A percentile compares a stretch with the other conserved stretches of the same genome.
These are phyloP conservation scores for Gallinago stenura DNA, from an alignment of 2,797 vertebrate genomes.

Conservation along the genomic window DNA sequence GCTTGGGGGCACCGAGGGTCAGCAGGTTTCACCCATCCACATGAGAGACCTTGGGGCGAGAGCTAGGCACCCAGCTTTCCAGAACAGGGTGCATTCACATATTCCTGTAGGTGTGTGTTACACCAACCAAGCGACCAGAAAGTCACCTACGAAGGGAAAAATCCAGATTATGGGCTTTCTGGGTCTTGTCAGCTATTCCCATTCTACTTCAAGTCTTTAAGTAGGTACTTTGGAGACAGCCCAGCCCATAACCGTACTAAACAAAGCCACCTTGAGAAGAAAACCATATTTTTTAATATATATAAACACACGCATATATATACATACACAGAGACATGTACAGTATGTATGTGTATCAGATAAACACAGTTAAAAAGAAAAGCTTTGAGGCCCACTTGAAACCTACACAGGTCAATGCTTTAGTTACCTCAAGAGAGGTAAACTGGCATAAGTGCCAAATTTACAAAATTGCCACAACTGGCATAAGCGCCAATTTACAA, in stretches of 20 bases:
- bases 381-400: neutral
- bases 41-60: accelerated
- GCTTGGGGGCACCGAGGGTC: accelerated
- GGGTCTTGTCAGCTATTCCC: neutral
- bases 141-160: neutral
- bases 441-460: neutral
- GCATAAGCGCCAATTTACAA: neutral
- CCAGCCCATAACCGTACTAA: neutral
- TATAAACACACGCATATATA: neutral
- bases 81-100: neutral
- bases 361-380: neutral
- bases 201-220: neutral
- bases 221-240: neutral
- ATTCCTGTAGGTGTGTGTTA: accelerated
- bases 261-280: neutral
- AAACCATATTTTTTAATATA: neutral
- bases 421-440: neutral
- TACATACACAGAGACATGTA: neutral
- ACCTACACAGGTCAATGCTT: neutral
- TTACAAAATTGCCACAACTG: too few species aligned
- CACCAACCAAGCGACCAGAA: neutral
- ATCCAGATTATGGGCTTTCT: neutral
- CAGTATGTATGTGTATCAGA: neutral
- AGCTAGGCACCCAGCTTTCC: neutral
- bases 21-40: neutral